Evolutionary conservation across 2,888 invertebrate species (phyloP), one percentile per base, ranked within the genome.

Genomic region (Aleiodes testaceus): DNA sequence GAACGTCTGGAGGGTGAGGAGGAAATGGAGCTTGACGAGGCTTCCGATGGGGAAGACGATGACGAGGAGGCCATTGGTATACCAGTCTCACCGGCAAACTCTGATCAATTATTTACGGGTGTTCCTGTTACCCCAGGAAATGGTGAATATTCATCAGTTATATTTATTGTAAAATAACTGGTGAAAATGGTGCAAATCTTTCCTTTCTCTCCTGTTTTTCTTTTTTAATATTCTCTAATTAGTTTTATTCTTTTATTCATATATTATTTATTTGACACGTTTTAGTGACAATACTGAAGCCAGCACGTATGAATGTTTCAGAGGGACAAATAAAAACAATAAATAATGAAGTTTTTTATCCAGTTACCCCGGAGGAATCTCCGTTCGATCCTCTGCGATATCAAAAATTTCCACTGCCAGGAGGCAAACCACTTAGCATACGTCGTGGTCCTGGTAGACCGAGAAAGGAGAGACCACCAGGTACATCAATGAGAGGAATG

Each of bases 391-490:
- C 92, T 30, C 89, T 92, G 53, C 90, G 92, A 22, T 92, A 92
- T 83, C 88, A 84, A 74, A 85, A 85, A 78, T 84, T 87, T 82
- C 83, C 87, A 70, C 81, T 88, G 75, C 89, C 90, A 77, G 88
- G 89, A 72, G 90, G 91, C 42, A 91, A 91, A 83, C 91, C 91
- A 63, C 83, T 91, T 66, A 88, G 90, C 69, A 91, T 92, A 66
- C 91, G 92, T 77, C 90, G 95, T 76, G 94, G 95, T 63, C 93
- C 95, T 16, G 95, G 95, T 12, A 89, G 95, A 80, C 95, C 95
- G 11, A 90, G 94, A 74, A 94, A 95, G 82, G 94, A 95, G 87
- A 92, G 92, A 72, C 86, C 86, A 69, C 82, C 80, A 72, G 84
- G 85, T 87, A 91, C 91, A 67, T 45, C 53, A 7, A 80, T 84